Conservation (phyloP, 1,140 invertebrate species). For the Drosophila grimshawi region DNA sequence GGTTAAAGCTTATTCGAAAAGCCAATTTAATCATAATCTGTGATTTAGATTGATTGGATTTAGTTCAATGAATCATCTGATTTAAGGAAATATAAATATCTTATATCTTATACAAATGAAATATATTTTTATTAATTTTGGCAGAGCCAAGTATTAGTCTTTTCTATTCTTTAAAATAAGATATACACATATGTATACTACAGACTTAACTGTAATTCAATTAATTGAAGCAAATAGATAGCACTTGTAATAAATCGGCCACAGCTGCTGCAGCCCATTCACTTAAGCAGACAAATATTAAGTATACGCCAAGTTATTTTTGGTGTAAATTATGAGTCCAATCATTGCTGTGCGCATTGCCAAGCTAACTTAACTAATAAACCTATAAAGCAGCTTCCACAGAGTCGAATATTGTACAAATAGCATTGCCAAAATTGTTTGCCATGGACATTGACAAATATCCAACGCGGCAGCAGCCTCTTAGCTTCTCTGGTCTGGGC, state of each 20-base stretch:
- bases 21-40: no score
- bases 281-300: slow-evolving; percentile 23
- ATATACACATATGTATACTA: not conserved
- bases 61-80: no score
- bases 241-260: slow-evolving; percentile 1
- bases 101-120: no score
- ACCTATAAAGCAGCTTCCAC: slow-evolving; percentile 26
- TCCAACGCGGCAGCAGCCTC: slow-evolving; percentile 28
- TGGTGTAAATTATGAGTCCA: slow-evolving; percentile 43
- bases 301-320: slow-evolving; percentile 25
- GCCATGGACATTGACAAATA: slow-evolving; percentile 47
- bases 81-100: no score
- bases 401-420: slow-evolving; percentile 3
- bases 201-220: not conserved
- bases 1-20: not conserved
- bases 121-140: no score
- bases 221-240: not conserved
- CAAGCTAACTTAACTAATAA: slow-evolving; percentile 40
- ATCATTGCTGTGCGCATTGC: slow-evolving; percentile 31
- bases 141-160: no score
- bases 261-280: not conserved
- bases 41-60: no score
- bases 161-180: no score
- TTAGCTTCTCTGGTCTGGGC: not conserved
- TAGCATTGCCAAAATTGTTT: slow-evolving; percentile 37